Evolutionary conservation across 1,140 invertebrate species (phyloP).

Genomic region (Drosophila truncata): DNA sequence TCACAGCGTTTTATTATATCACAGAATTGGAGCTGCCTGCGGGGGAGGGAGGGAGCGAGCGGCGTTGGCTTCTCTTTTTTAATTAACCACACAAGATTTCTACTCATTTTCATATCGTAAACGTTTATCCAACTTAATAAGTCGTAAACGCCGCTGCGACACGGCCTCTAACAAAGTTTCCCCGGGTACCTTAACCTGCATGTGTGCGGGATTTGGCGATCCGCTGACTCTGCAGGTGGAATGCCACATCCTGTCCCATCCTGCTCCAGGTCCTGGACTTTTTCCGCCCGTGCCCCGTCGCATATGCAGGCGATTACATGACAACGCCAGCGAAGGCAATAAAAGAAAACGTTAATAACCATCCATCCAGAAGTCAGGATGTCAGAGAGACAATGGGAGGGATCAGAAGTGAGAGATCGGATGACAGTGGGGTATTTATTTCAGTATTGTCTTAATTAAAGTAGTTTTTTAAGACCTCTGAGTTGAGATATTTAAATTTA

Average conservation of each 20-base stretch:
- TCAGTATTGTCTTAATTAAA: not conserved
- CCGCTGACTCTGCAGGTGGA: slow-evolving; percentile 68
- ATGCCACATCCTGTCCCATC: slow-evolving; percentile 38
- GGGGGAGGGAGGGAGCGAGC: not conserved
- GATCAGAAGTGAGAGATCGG: not conserved
- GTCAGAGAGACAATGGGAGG: slow-evolving; percentile 36
- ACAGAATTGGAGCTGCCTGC: slow-evolving; percentile 12
- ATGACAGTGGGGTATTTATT: not conserved
- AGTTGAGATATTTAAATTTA: no score
- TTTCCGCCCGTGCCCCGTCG: slow-evolving; percentile 12
- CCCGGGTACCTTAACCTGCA: slow-evolving; percentile 28
- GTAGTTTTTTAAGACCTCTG: not conserved
- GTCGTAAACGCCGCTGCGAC: slow-evolving; percentile 74
- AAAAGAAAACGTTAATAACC: slow-evolving; percentile 58
- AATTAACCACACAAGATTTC: slow-evolving; percentile 83
- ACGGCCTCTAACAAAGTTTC: slow-evolving; percentile 75
- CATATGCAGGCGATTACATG: slow-evolving; percentile 57
- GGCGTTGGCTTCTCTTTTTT: slow-evolving; percentile 65
- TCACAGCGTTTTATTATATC: slow-evolving; percentile 75
- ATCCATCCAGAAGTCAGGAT: slow-evolving; percentile 29
- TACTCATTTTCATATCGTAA: slow-evolving; percentile 83
- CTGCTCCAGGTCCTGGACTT: not conserved
- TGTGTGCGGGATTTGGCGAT: slow-evolving; percentile 63
- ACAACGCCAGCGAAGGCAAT: slow-evolving; percentile 51
- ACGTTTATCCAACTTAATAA: slow-evolving; percentile 85